Evolutionary conservation across 2,888 invertebrate genomes (phyloP).

Genomic region (Xestobium rufovillosum): DNA sequence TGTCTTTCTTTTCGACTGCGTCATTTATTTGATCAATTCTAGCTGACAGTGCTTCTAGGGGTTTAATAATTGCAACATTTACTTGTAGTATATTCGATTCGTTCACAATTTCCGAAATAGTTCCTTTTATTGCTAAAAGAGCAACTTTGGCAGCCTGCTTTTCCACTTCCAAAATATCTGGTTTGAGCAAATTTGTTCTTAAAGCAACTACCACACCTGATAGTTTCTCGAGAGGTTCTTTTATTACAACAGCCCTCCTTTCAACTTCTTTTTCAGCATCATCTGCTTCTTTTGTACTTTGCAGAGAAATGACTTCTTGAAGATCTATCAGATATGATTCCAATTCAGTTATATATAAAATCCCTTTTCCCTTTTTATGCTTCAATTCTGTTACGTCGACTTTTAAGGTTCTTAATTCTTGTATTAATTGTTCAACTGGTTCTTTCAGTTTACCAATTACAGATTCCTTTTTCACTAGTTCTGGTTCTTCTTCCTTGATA

Average conservation of each 20-base stretch:
- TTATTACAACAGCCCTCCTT: too few species aligned
- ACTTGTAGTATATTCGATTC: too few species aligned
- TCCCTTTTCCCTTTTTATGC: too few species aligned
- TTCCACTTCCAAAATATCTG: conserved; percentile 1
- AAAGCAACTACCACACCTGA: conserved; percentile 7
- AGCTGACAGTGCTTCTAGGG: conserved; percentile 3
- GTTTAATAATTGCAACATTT: conserved; percentile 15
- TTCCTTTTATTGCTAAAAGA: not conserved
- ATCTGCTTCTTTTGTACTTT: too few species aligned
- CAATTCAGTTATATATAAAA: not conserved
- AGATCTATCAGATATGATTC: too few species aligned
- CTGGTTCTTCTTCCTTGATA: not conserved
- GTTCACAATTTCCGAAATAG: not conserved
- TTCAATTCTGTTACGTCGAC: not conserved
- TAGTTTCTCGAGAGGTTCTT: conserved; percentile 10
- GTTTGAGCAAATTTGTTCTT: not conserved
- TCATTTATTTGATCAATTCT: not conserved
- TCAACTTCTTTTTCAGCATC: not conserved
- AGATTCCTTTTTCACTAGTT: too few species aligned
- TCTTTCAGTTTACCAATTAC: not conserved
- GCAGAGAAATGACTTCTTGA: too few species aligned
- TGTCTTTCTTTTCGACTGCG: too few species aligned
- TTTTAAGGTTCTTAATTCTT: not conserved
- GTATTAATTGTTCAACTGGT: not conserved
- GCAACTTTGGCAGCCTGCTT: not conserved